phyloP scores from a whole-genome alignment of 2,113 vertebrate species.

The Scatophagus argus region DNA sequence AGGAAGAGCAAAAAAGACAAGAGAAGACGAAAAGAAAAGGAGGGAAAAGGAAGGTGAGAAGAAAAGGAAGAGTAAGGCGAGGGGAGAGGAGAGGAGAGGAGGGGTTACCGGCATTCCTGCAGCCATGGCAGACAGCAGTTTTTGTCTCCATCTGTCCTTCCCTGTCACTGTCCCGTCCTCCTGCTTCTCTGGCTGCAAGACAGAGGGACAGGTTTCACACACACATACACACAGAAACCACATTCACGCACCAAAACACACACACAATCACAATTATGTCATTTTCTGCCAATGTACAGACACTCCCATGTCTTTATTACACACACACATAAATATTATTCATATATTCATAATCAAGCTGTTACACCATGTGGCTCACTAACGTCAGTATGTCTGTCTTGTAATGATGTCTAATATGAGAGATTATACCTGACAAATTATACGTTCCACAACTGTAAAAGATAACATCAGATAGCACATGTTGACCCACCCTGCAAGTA shows the following conservation, averaged over 20 bases:
- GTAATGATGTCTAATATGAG: not conserved
- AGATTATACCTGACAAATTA: not conserved
- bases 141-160: constrained; percentile 87
- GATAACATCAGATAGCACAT: not conserved
- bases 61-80: not conserved
- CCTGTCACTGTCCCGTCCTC: constrained; percentile 81
- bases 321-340: too few relatives aligned
- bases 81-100: constrained; percentile 1
- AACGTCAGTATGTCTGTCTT: too few relatives aligned
- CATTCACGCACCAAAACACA: constrained; percentile 44
- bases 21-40: not conserved
- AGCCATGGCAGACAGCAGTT: constrained; percentile 84
- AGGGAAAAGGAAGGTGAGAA: not conserved
- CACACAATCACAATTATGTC: constrained; percentile 4
- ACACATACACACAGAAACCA: constrained; percentile 46
- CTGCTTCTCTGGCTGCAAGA: constrained; percentile 83
- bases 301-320: not conserved
- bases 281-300: not conserved
- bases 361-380: too few relatives aligned
- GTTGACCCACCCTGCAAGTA: not conserved
- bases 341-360: not conserved
- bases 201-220: constrained; percentile 73
- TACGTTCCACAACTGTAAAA: not conserved
- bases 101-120: constrained; percentile 80
- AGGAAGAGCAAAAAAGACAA: not conserved